These are phyloP conservation scores for Empidonax alnorum DNA, from an alignment of 2,113 vertebrate genomes.

Conservation along the genomic window DNA sequence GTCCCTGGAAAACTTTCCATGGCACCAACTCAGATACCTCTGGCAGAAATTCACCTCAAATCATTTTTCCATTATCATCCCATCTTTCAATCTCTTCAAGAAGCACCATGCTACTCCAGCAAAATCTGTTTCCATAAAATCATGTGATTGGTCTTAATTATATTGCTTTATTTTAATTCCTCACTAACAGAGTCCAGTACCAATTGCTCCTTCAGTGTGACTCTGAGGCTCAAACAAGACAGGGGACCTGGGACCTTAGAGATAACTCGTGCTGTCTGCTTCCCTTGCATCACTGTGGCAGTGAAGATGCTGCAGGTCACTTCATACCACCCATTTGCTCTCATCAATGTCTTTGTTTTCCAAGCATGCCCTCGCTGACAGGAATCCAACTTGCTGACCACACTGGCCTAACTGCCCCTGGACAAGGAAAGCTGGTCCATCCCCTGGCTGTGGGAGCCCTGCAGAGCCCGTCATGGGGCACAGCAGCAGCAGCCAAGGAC, in stretches of 20 bases:
- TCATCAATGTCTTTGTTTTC: not conserved
- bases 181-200: not conserved
- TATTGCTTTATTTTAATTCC: not conserved
- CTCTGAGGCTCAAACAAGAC: not conserved
- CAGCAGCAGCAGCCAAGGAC: not conserved
- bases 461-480: not conserved
- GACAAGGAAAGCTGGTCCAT: not conserved
- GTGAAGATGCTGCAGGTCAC: not conserved
- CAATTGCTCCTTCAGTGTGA: not conserved
- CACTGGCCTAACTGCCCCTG: not conserved
- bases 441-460: not conserved
- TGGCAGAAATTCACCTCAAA: not conserved
- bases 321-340: not conserved
- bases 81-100: not conserved
- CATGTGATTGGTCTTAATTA: constrained; percentile 21
- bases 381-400: not conserved
- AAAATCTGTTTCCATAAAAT: not conserved
- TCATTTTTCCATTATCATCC: not conserved
- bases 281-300: fast-evolving
- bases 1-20: not conserved
- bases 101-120: not conserved
- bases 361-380: not conserved
- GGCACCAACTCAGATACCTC: not conserved
- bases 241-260: not conserved
- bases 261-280: not conserved